A percentile compares a stretch with the other conserved stretches of the same genome.
Conservation (phyloP, 2,888 invertebrate species). For the Nephrotoma appendiculata region DNA sequence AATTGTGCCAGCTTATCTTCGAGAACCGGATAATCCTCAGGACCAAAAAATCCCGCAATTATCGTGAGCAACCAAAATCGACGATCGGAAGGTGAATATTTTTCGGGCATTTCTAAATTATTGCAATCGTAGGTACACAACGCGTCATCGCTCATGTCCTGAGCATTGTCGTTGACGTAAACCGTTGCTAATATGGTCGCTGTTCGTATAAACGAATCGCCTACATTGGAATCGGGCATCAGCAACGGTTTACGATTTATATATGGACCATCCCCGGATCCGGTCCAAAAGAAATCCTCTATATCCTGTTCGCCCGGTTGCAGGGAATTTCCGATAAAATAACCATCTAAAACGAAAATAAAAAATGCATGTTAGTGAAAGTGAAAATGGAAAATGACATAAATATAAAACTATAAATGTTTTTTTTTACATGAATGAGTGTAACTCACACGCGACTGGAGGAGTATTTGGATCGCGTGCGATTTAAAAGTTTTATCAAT, state of each 20-base stretch:
- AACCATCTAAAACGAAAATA: background rate
- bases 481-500: background rate
- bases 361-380: background rate
- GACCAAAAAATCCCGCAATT: constrained; percentile 38
- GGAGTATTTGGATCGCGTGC: background rate
- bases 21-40: constrained; percentile 45
- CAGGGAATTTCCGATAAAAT: background rate
- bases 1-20: constrained; percentile 60
- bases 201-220: constrained; percentile 43
- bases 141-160: constrained; percentile 21
- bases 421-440: background rate
- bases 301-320: constrained; percentile 22
- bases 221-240: constrained; percentile 30
- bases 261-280: constrained; percentile 66
- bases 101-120: constrained; percentile 22
- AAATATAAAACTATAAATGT: background rate
- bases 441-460: background rate
- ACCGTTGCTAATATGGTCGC: constrained; percentile 58
- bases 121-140: constrained; percentile 20
- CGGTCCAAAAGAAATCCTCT: constrained; percentile 84
- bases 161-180: constrained; percentile 37
- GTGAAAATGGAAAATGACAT: background rate
- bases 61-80: constrained; percentile 75
- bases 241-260: constrained; percentile 31
- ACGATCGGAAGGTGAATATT: constrained; percentile 38